Base-by-base conservation (phyloP, 2,113 vertebrate genomes). In the Tragelaphus buxtoni region DNA sequence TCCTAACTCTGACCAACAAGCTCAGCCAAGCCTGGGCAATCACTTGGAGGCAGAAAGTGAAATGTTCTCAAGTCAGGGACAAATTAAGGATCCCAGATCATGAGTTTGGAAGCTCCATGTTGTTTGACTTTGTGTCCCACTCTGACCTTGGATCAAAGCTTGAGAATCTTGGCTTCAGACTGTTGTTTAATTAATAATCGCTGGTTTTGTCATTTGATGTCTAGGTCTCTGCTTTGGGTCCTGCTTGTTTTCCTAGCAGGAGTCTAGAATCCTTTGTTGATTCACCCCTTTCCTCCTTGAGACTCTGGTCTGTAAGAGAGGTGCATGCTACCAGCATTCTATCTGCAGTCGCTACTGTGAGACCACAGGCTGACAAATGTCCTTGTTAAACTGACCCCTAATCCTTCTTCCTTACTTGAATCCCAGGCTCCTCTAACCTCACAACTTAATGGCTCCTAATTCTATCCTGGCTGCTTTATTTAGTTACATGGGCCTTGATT, bases 121-220 rank as follows among this genome's bases (percentile, higher is more conserved):
- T 95, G 94, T 96, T 94, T 32, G 3, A 79, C 56, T 18, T 95
- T 92, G 39, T 82, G 12, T 47, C 53, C 61, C 69, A 81, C 45
- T 81, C 22, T 93, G 76, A 96, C 45, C 60, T 74, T 91, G 42
- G 9, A 80, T 91, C 82, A 91, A 79, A 82, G 24, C 63, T 90
- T 16, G 26, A 63, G 16, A 88, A 53, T 83, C 42, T 80, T 93
- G 93, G 58, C 72, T 93, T 90, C 18, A 9, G 28, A 74, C 7
- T 65, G 12, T 55, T 97, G 20, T 96, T 94, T 83, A 61, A 63
- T 94, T 90, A 87, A n/a, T 79, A 63, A 60, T 89, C 81, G 39
- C 35, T 45, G 42, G 30, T 55, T 90, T 92, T 79, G 39, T 32
- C 58, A 30, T 89, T 96, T 94, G n/a, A 30, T 55, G 20, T 86